Evolutionary conservation across 92 coral and sea anemone genomes (phyloP).

Genomic region (Chrysogorgia sp.): DNA sequence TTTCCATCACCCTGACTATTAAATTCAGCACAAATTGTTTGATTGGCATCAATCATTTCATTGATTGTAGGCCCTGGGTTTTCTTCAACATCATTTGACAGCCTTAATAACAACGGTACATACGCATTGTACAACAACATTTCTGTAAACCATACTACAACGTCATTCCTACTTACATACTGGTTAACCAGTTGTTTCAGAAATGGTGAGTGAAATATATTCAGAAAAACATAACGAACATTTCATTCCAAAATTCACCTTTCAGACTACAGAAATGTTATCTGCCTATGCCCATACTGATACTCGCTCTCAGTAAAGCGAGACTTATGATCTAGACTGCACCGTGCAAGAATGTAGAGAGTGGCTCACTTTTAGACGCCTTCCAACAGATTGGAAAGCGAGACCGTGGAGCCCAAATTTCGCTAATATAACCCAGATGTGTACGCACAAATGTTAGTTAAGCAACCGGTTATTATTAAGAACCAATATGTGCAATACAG

Average conservation of each 20-base stretch:
- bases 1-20: conserved; percentile 35
- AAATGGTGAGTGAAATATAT: conserved; percentile 23
- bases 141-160: conserved; percentile 32
- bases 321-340: too few species aligned
- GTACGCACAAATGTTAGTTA: too few species aligned
- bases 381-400: too few species aligned
- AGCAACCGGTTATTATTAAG: too few species aligned
- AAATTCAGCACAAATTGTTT: conserved; percentile 32
- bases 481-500: too few species aligned
- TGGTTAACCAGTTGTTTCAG: conserved; percentile 35
- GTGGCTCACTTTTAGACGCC: too few species aligned
- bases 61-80: conserved; percentile 19
- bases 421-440: too few species aligned
- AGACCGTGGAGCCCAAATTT: too few species aligned
- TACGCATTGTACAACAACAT: conserved; percentile 21
- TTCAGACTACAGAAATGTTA: too few species aligned
- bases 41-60: conserved; percentile 14
- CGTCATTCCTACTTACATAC: conserved; percentile 19
- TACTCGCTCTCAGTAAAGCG: too few species aligned
- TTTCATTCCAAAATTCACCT: conserved; percentile 6
- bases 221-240: conserved; percentile 26
- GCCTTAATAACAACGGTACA: conserved; percentile 19
- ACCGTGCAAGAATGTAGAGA: too few species aligned
- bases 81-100: conserved; percentile 17
- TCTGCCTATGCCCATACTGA: too few species aligned